Percentiles rank a stretch among this genome's conserved stretches.
phyloP scores from a whole-genome alignment of 2,113 vertebrate species.

The Cebidichthys violaceus region DNA sequence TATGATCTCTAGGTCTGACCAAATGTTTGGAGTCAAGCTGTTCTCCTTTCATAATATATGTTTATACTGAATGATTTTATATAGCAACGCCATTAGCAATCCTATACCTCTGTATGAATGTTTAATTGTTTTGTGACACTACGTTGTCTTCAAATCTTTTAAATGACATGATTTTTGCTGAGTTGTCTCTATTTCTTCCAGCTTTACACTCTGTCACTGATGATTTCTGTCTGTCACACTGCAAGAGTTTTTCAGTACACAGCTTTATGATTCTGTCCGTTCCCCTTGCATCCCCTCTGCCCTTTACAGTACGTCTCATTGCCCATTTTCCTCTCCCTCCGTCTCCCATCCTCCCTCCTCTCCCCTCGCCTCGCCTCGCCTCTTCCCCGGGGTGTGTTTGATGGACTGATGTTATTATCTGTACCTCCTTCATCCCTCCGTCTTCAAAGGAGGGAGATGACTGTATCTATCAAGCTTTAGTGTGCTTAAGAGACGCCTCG shows the following conservation, averaged over 20 bases:
- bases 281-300: slow-evolving; percentile 7
- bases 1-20: not conserved
- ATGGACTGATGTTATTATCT: slow-evolving; percentile 78
- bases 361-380: not conserved
- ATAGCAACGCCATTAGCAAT: not conserved
- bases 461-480: slow-evolving; percentile 66
- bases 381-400: slow-evolving; percentile 51
- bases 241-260: not conserved
- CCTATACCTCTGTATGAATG: not conserved
- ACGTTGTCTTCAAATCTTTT: not conserved
- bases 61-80: not conserved
- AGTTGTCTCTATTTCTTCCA: not conserved
- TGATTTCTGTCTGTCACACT: not conserved
- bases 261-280: not conserved
- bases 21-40: not conserved
- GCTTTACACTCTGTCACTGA: not conserved
- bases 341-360: not conserved
- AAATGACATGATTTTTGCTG: not conserved
- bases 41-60: not conserved
- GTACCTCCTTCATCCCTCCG: slow-evolving; percentile 47
- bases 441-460: slow-evolving; percentile 69
- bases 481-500: slow-evolving; percentile 60
- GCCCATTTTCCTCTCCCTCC: not conserved
- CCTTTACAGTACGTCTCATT: not conserved
- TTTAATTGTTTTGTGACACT: not conserved